A percentile compares a stretch with the other conserved stretches of the same genome.
Evolutionary conservation across 2,797 vertebrate species (phyloP).

Genomic region (Dipus sagitta): DNA sequence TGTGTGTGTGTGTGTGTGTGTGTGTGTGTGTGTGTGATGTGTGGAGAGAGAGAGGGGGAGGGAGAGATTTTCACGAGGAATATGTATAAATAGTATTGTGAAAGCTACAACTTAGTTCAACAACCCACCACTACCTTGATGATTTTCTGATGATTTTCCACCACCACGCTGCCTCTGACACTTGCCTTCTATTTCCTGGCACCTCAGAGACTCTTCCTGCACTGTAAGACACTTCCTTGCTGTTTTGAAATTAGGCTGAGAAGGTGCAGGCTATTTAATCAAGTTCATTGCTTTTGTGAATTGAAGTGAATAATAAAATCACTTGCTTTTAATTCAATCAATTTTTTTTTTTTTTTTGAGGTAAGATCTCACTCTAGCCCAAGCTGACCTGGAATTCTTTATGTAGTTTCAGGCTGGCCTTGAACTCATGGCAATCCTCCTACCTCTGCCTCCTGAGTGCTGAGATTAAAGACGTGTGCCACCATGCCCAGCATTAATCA

Average conservation of each 20-base stretch:
- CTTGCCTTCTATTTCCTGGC: neutral
- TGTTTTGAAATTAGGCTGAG: conserved; percentile 28
- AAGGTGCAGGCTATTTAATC: conserved; percentile 48
- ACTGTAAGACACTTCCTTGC: neutral
- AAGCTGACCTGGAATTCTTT: too few relatives aligned
- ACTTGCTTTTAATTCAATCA: neutral
- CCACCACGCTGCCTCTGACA: neutral
- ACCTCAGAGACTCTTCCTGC: neutral
- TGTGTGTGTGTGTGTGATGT: neutral
- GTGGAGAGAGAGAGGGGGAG: neutral
- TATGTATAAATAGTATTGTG: neutral
- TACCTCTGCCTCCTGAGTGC: too few relatives aligned
- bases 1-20: too few relatives aligned
- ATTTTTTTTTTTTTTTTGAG: neutral
- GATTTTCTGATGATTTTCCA: neutral
- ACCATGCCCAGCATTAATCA: too few relatives aligned
- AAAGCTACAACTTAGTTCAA: neutral
- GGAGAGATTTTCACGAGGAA: neutral
- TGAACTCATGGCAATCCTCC: too few relatives aligned
- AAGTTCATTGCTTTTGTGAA: neutral
- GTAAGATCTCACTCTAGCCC: too few relatives aligned
- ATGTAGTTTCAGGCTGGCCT: too few relatives aligned
- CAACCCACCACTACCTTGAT: neutral
- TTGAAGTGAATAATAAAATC: neutral
- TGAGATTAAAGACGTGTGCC: too few relatives aligned